Evolutionary conservation across 2,797 vertebrate genomes (phyloP), one percentile per base, ranked within the genome.

Genomic region (Chloroceryle amazona): DNA sequence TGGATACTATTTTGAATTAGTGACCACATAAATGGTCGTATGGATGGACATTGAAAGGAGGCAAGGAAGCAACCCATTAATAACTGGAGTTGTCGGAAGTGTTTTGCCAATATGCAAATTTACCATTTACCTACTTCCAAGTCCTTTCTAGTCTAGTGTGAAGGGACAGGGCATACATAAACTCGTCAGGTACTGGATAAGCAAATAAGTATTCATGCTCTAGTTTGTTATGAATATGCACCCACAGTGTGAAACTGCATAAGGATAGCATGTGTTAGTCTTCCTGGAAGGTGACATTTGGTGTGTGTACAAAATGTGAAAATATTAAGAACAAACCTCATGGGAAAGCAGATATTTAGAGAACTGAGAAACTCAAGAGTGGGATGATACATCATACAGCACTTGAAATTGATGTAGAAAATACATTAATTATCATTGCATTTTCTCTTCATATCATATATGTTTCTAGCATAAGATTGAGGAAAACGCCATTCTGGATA

Each of bases 41-140:
- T 52, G 70, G 92, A 89, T 89, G 92, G 89, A 73, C 89, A 84
- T 22, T 68, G 83, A 92, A 92, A 58, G 58, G 58, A 92, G 62
- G 58, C 74, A 81, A 61, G 44, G 80, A 91, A 86, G 80, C 80
- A 88, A 51, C 29, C 22, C 90, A 12, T 89, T 88, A 89, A 52
- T 78, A 92, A 86, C 9, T 65, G 62, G 33, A 75, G 31, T 86
- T 94, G 80, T 90, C 65, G 68, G 73, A 94, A 86, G 29, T 75
- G 73, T 84, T 95, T 70, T 81, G 78, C 86, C 4, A 8, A 10
- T 92, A 68, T 65, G 65, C 81, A 81, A 4, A 92, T 93, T 68
- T 65, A 11, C 70, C 46, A 65, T 90, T 83, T 81, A 79, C 62
- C 76, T 81, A 13, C 41, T 93, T 92, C 52, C 62, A 86, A 83